Conservation (phyloP, 2,888 invertebrate genomes). For the Phortica magna region DNA sequence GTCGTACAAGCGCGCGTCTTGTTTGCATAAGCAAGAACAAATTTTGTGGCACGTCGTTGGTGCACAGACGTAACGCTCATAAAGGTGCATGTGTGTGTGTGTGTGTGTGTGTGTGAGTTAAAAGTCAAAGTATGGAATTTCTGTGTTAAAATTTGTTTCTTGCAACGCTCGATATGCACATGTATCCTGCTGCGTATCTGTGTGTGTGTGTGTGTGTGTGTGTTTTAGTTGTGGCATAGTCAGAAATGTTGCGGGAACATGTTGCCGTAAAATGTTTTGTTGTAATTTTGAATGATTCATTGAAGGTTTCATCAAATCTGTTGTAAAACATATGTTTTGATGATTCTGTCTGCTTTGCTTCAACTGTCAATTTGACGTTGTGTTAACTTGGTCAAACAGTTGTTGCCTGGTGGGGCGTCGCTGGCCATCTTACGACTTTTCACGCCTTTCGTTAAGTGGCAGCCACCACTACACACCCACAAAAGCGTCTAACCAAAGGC, state of each 20-base stretch:
- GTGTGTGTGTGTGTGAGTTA: neutral
- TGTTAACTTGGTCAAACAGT: too few relatives aligned
- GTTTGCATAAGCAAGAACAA: conserved; percentile 60
- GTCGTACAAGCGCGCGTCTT: conserved; percentile 67
- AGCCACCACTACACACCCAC: too few relatives aligned
- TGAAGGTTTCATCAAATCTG: too few relatives aligned
- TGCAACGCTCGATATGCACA: neutral
- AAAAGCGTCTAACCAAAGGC: too few relatives aligned
- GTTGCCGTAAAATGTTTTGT: neutral
- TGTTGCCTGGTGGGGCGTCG: too few relatives aligned
- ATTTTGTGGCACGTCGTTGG: neutral
- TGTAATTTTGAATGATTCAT: too few relatives aligned
- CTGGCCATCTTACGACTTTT: too few relatives aligned
- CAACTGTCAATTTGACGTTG: too few relatives aligned
- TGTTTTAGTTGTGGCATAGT: neutral
- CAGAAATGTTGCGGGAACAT: conserved; percentile 11
- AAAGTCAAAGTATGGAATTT: conserved; percentile 14
- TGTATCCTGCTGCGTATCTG: conserved; percentile 22
- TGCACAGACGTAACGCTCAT: neutral
- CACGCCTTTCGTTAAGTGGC: too few relatives aligned
- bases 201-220: conserved; percentile 8
- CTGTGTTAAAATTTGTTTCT: neutral
- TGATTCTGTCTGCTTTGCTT: too few relatives aligned
- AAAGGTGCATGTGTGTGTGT: too few relatives aligned
- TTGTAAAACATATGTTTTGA: too few relatives aligned